phyloP scores from a whole-genome alignment of 2,113 vertebrate species.

The Cervus canadensis region DNA sequence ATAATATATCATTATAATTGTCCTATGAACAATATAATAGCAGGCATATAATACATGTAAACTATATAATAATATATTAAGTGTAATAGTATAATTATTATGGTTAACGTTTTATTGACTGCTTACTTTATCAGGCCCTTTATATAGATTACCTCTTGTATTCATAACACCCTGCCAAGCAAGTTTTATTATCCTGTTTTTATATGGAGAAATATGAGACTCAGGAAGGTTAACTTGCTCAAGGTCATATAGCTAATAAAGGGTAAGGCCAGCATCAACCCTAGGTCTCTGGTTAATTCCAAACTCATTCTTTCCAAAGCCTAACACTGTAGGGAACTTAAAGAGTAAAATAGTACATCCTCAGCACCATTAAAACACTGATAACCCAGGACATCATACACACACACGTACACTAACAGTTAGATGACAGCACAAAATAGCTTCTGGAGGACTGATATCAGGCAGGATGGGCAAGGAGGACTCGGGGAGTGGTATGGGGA shows the following conservation, averaged over 20 bases:
- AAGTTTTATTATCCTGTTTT: background rate
- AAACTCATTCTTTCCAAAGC: background rate
- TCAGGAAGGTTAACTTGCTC: background rate
- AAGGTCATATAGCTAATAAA: background rate
- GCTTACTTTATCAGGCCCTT: background rate
- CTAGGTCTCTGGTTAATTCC: background rate
- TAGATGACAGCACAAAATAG: background rate
- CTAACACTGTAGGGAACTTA: background rate
- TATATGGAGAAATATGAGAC: slow-evolving; percentile 18
- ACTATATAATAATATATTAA: background rate
- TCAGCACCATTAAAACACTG: background rate
- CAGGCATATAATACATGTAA: background rate
- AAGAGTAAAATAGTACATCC: background rate
- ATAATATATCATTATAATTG: background rate
- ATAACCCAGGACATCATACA: background rate
- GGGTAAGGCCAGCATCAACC: background rate
- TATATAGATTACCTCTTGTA: background rate
- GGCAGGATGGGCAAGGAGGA: background rate
- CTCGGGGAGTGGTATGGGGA: background rate
- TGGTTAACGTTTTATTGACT: slow-evolving; percentile 14
- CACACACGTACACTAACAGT: background rate
- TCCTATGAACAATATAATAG: background rate
- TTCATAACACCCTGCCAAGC: background rate
- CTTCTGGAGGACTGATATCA: background rate
- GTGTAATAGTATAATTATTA: background rate